Percentiles rank a stretch among this genome's conserved stretches.
phyloP scores from a whole-genome alignment of 2,888 invertebrate species.

The Carterocephalus palaemon region DNA sequence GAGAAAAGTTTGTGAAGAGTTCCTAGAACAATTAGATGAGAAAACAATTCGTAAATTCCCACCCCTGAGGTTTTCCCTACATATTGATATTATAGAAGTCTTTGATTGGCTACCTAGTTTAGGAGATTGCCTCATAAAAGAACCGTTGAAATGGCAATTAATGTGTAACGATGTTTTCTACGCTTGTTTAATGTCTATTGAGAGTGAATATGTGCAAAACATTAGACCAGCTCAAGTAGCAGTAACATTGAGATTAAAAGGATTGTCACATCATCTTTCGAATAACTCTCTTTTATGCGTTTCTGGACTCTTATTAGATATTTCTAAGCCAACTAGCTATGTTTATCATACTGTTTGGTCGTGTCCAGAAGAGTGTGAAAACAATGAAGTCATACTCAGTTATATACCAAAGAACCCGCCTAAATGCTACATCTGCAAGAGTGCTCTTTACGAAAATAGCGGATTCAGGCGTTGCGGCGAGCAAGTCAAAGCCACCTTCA shows the following conservation, averaged over 20 bases:
- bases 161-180: slow-evolving; percentile 56
- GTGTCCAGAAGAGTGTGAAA: slow-evolving; percentile 70
- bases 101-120: slow-evolving; percentile 48
- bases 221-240: slow-evolving; percentile 50
- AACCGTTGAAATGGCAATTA: slow-evolving; percentile 54
- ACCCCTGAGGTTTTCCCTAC: slow-evolving; percentile 51
- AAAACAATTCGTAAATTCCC: slow-evolving; percentile 53
- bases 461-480: slow-evolving; percentile 64
- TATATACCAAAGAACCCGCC: slow-evolving; percentile 61
- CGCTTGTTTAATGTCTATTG: slow-evolving; percentile 49
- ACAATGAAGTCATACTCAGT: slow-evolving; percentile 58
- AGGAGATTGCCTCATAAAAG: slow-evolving; percentile 49
- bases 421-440: slow-evolving; percentile 59
- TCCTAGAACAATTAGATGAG: slow-evolving; percentile 45
- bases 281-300: slow-evolving; percentile 23
- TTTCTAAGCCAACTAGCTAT: slow-evolving; percentile 54
- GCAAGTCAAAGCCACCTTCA: slow-evolving; percentile 51
- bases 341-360: slow-evolving; percentile 68
- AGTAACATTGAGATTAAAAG: slow-evolving; percentile 50
- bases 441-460: slow-evolving; percentile 61
- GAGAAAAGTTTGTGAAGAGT: slow-evolving; percentile 47
- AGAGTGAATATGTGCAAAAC: slow-evolving; percentile 36
- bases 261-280: slow-evolving; percentile 43
- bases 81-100: slow-evolving; percentile 62
- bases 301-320: slow-evolving; percentile 50